These are phyloP conservation scores for Drosophila kepulauana DNA, from an alignment of 1,140 invertebrate genomes.

Conservation along the genomic window DNA sequence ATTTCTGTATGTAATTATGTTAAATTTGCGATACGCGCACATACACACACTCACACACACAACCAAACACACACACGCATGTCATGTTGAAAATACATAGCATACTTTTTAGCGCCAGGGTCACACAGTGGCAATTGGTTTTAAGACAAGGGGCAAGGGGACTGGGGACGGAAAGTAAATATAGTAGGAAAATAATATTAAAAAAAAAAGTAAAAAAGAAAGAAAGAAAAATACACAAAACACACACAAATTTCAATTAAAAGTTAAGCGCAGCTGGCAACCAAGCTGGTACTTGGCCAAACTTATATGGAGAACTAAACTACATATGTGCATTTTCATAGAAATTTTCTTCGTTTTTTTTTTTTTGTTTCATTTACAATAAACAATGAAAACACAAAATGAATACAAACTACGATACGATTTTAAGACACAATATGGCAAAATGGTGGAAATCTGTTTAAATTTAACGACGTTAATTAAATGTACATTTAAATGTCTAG, in stretches of 20 bases:
- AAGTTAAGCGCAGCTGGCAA: conserved; percentile 33
- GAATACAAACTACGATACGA: not conserved
- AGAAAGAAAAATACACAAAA: no score
- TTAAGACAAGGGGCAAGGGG: not conserved
- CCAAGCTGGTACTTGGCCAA: conserved; percentile 72
- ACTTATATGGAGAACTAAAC: conserved; percentile 20
- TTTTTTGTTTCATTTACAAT: not conserved
- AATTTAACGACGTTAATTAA: conserved; percentile 27
- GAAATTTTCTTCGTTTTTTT: not conserved
- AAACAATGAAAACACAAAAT: not conserved
- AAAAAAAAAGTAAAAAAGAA: not conserved
- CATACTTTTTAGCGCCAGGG: conserved; percentile 44
- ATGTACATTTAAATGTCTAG: conserved; percentile 29
- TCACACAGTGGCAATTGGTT: conserved; percentile 19
- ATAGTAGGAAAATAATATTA: conserved; percentile 3
- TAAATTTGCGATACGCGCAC: conserved; percentile 41
- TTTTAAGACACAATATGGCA: conserved; percentile 21
- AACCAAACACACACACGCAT: not conserved
- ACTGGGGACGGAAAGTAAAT: not conserved
- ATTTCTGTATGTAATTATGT: conserved; percentile 74
- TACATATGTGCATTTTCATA: conserved; percentile 4
- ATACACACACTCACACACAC: not conserved
- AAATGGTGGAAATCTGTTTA: conserved; percentile 18
- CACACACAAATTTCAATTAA: conserved; percentile 14
- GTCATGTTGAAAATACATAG: conserved; percentile 31